Conservation (phyloP, 2,888 invertebrate species). For the Eupsilia transversa region DNA sequence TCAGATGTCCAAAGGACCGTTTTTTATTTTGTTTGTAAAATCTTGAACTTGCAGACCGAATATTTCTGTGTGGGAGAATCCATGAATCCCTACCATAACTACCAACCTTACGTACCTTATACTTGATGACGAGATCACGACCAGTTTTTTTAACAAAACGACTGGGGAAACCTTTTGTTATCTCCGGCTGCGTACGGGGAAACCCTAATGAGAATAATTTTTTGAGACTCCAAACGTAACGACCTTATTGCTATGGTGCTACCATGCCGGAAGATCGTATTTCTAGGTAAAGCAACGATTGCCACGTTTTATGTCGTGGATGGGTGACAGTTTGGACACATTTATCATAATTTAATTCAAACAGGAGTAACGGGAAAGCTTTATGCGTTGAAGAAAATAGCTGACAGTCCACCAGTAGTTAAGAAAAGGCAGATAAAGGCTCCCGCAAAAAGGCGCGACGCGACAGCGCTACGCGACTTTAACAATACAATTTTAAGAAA, state of each 20-base stretch:
- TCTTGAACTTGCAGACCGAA: background rate
- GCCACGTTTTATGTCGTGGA: background rate
- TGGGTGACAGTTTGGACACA: background rate
- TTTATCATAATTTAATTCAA: background rate
- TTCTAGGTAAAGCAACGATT: background rate
- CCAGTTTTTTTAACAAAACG: conserved; percentile 19
- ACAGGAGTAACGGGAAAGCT: background rate
- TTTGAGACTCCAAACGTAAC: background rate
- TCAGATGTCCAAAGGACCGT: background rate
- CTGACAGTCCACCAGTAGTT: background rate
- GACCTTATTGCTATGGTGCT: background rate
- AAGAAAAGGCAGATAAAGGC: background rate
- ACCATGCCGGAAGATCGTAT: background rate
- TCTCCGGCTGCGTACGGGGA: conserved; percentile 9
- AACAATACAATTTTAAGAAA: too few species aligned
- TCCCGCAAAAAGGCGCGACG: too few species aligned
- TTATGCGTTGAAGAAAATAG: background rate
- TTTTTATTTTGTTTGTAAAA: background rate
- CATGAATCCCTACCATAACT: too few species aligned
- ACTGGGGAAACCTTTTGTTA: conserved; percentile 15
- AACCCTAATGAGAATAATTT: background rate
- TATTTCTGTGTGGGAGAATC: background rate
- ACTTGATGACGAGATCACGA: background rate
- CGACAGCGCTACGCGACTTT: too few species aligned
- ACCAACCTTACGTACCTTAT: too few species aligned